Base-by-base conservation (phyloP, 2,888 invertebrate species). In the Ophion obscuratus region DNA sequence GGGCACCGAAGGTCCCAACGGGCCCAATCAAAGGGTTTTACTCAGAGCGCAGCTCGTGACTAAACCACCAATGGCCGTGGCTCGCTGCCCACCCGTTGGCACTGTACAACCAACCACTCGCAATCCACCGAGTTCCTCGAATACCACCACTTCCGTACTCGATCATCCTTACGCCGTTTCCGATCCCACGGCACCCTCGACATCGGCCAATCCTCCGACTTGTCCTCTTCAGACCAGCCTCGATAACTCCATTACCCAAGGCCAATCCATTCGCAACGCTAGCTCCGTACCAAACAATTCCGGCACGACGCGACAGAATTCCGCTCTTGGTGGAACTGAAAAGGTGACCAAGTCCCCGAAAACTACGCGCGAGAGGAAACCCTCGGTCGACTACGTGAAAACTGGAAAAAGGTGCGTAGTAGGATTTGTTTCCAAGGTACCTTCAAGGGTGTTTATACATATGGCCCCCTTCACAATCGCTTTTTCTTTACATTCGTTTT, bases 21-120 rank as follows among this genome's bases (percentile, higher is more conserved):
- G 96, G 4, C 95, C 96, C 0, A 96, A 96, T 91, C 96, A 96
- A 81, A 94, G 95, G 86, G 96, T 96, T 44, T 93, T 95, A 10
- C 83, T 96, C 94, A 95, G 96, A 87, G 96, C 96, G 0, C 96
- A 96, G 76, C 92, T 96, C 14, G 96, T 96, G 11, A 96, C 96
- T 1, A 96, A 96, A 91, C 95, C 96, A 6, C 95, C 94, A 1
- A 87, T 92, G 14, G 90, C 93, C 0, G 92, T 94, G 14, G 93
- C 93, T 3, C 90, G 94, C 27, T 94, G 94, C 88, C 95, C 95
- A 11, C 95, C 96, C 1, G 93, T 95, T 9, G 95, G 95, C 9
- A 95, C 95, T 0, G 95, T 96, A 0, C 96, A 96, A 88, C 95
- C 95, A 2, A 95, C 95, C 11, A 92, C 94, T 1, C 94, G 95